Evolutionary conservation across 2,113 vertebrate species (phyloP).

Genomic region (Eclectus roratus): DNA sequence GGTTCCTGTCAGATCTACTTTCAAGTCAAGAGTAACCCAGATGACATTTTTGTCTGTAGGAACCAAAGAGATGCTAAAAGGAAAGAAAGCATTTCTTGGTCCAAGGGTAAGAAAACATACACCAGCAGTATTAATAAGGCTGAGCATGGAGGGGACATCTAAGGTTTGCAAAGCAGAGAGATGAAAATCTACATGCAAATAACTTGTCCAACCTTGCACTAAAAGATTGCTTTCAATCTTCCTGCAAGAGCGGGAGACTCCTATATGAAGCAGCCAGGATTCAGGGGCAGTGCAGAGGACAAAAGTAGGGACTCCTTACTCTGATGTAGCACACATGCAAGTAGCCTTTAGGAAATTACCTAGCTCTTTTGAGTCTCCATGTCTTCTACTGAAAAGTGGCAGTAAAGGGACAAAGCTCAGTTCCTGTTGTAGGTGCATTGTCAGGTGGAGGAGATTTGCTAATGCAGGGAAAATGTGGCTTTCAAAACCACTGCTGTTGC

Average conservation of each 20-base stretch:
- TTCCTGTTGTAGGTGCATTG: rapidly evolving
- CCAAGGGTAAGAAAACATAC: background rate
- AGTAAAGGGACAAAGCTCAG: background rate
- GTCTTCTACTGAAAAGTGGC: background rate
- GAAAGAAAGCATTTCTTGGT: background rate
- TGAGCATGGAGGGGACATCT: background rate
- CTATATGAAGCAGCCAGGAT: background rate
- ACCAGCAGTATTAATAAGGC: background rate
- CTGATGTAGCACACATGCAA: background rate
- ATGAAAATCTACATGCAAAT: background rate
- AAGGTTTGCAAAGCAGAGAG: background rate
- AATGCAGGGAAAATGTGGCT: background rate
- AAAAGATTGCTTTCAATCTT: background rate
- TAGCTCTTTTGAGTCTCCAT: background rate
- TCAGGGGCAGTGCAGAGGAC: too few species aligned
- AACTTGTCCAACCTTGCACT: background rate
- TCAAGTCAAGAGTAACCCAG: background rate
- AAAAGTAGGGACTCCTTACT: too few species aligned
- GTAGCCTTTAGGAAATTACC: background rate
- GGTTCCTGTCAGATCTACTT: background rate
- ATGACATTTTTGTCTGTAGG: background rate
- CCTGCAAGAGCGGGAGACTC: background rate
- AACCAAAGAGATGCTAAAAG: background rate
- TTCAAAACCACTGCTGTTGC: background rate
- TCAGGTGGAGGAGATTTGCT: background rate